Evolutionary conservation across 2,797 vertebrate species (phyloP), one percentile per base, ranked within the genome.

Genomic region (Hydrocynus forskahlii): DNA sequence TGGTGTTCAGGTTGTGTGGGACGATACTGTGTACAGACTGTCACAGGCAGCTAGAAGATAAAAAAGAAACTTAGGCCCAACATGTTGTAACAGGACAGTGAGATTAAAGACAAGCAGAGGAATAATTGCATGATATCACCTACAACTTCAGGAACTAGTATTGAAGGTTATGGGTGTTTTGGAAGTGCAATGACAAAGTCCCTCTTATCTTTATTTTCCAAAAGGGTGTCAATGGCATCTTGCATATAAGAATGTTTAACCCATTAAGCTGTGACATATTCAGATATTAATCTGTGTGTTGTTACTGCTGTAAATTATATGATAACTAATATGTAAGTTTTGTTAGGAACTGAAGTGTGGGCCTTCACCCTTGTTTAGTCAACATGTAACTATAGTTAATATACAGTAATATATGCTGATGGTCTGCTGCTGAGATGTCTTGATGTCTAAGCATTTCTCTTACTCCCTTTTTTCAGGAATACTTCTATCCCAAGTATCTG

Each of bases 401-500:
- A 23, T 57, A n/a, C n/a, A 57, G 17, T 25, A 23, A 2, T 60
- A 12, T 29, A 62, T 13, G 23, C 16, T 12, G 59, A 21, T 29
- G 60, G 21, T 29, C 25, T 35, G 62, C 62, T 38, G 5, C 38
- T 38, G 5, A 38, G 29, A 6, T 38, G 0, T 57, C 78, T 0
- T 5, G 13, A 64, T 35, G 0, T 60, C 79, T 85, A 25, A 68
- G 16, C 67, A 68, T 84, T 14, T 74, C 54, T 66, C 55, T 63
- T 62, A 16, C 66, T 84, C 13, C 71, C 67, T 88, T 9, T 75
- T 83, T 87, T 64, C 89, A 99, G 98, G 95, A 99, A 0, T 99
- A 99, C 91, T 99, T 99, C 92, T 99, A 96, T 85, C 97, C 97
- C 43, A 96, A 94, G 91, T 99, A 99, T 89, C 87, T 95, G 85